Conservation (phyloP, 2,888 invertebrate species). For the Neelides folsomi region DNA sequence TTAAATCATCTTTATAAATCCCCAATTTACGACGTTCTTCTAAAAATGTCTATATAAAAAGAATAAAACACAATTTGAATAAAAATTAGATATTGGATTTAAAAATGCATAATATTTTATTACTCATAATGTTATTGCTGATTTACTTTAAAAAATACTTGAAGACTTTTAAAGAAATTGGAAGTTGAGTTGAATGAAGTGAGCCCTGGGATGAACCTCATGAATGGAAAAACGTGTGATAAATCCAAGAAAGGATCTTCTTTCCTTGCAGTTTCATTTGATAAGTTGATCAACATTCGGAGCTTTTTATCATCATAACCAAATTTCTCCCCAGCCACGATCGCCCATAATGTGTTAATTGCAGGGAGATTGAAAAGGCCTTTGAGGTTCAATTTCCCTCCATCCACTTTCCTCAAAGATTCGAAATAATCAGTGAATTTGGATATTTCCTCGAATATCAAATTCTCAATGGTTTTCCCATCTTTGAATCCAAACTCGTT, state of each 20-base stretch:
- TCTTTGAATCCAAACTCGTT: slow-evolving; percentile 18
- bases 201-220: slow-evolving; percentile 11
- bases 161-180: slow-evolving; percentile 4
- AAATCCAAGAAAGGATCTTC: slow-evolving; percentile 9
- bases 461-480: slow-evolving; percentile 10
- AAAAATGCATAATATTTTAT: too few relatives aligned
- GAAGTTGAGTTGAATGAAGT: slow-evolving; percentile 12
- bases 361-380: slow-evolving; percentile 18
- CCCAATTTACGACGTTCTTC: too few relatives aligned
- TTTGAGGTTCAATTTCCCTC: slow-evolving; percentile 7
- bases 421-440: too few relatives aligned
- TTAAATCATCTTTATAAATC: too few relatives aligned
- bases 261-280: slow-evolving; percentile 10
- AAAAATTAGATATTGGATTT: too few relatives aligned
- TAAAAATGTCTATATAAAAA: too few relatives aligned
- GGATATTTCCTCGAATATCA: slow-evolving; percentile 10
- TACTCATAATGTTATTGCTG: too few relatives aligned
- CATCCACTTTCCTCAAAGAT: background rate
- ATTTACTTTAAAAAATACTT: too few relatives aligned
- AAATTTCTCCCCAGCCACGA: slow-evolving; percentile 14
- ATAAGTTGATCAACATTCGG: slow-evolving; percentile 4
- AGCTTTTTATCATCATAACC: slow-evolving; percentile 12
- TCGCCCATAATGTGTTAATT: slow-evolving; percentile 15
- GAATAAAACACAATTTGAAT: too few relatives aligned
- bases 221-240: slow-evolving; percentile 13